A percentile compares a stretch with the other conserved stretches of the same genome.
Evolutionary conservation across 2,113 vertebrate species (phyloP).

Genomic region (Rattus rattus): DNA sequence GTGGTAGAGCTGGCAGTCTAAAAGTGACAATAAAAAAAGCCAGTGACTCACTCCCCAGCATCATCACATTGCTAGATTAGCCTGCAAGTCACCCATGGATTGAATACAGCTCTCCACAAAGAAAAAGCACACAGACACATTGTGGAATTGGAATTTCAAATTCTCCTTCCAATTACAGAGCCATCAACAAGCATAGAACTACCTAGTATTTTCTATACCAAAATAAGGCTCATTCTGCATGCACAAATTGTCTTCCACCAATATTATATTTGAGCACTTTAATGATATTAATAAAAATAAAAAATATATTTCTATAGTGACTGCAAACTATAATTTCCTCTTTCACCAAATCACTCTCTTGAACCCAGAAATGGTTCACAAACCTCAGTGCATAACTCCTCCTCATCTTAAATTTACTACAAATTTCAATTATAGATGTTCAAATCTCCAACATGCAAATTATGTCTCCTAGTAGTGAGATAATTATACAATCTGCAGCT

Average conservation of each 20-base stretch:
- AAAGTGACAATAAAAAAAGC: not conserved
- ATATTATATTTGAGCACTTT: not conserved
- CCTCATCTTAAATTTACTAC: conserved; percentile 31
- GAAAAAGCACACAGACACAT: not conserved
- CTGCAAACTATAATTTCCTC: not conserved
- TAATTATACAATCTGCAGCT: conserved; percentile 2
- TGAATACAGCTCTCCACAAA: not conserved
- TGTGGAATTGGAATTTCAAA: not conserved
- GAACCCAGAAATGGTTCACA: not conserved
- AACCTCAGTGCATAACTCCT: conserved; percentile 9
- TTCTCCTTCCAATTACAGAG: not conserved
- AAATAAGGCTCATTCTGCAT: not conserved
- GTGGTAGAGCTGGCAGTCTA: not conserved
- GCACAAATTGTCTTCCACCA: not conserved
- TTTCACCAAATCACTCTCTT: not conserved
- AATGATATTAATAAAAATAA: not conserved
- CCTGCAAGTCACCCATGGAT: not conserved
- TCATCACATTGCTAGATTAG: not conserved
- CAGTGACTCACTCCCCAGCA: not conserved
- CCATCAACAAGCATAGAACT: not conserved
- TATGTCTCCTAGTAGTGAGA: not conserved
- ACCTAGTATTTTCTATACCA: not conserved
- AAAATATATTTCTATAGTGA: not conserved
- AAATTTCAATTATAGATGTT: conserved; percentile 3
- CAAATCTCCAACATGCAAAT: conserved; percentile 3